Base-by-base conservation (phyloP, 2,113 vertebrate species). In the Ammodytes marinus region DNA sequence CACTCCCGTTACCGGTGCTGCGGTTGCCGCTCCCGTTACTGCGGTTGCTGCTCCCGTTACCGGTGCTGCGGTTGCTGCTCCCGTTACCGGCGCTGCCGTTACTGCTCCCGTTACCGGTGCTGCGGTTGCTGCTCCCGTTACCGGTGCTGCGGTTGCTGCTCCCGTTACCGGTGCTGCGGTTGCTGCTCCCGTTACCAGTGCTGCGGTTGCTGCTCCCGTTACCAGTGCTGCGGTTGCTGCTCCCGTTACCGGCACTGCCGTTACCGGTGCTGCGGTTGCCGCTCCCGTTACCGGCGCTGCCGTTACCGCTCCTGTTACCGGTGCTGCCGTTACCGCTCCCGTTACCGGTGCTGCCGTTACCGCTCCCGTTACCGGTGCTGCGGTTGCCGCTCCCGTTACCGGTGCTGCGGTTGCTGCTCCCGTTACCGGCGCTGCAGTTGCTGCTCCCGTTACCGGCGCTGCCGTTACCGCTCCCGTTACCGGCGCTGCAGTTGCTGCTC, bases 141-240 rank as follows among this genome's bases (percentile, higher is more conserved):
- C n/a, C n/a, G n/a, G n/a, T n/a, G n/a, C n/a, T n/a, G n/a, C n/a
- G n/a, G n/a, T n/a, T n/a, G n/a, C n/a, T n/a, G n/a, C n/a, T n/a
- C n/a, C n/a, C n/a, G n/a, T n/a, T n/a, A n/a, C n/a, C n/a, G n/a
- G n/a, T n/a, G n/a, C n/a, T n/a, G n/a, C n/a, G n/a, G n/a, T n/a
- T n/a, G n/a, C n/a, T n/a, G n/a, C n/a, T n/a, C n/a, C n/a, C n/a
- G n/a, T n/a, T n/a, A n/a, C n/a, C n/a, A n/a, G n/a, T n/a, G n/a
- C n/a, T n/a, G n/a, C n/a, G n/a, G n/a, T n/a, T n/a, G n/a, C n/a
- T 5, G 14, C 6, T 3, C 6, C 1, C 0, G 2, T 11, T 3
- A 45, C 8, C 27, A 6, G 3, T 19, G 40, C 0, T 2, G 4
- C 50, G 0, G 60, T 46, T 17, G 1, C 27, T 7, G 58, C 17